Evolutionary conservation across 2,888 invertebrate genomes (phyloP).

Genomic region (Tinea pellionella): DNA sequence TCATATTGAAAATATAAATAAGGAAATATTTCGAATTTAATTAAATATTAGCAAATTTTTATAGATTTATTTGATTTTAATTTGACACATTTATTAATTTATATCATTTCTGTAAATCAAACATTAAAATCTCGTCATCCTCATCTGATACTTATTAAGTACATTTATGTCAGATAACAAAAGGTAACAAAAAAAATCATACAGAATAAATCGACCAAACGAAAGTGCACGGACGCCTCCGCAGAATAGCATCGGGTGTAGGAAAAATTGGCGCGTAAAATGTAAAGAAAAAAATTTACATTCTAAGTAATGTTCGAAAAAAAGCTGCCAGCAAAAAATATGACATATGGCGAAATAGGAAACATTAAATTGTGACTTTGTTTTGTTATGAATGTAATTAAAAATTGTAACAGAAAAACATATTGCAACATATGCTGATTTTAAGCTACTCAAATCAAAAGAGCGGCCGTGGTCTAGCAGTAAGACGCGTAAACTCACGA

Average conservation of each 20-base stretch:
- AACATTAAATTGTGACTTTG: conserved; percentile 14
- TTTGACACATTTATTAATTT: too few relatives aligned
- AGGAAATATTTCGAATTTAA: neutral
- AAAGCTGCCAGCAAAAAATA: conserved; percentile 4
- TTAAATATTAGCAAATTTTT: too few relatives aligned
- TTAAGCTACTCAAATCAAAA: neutral
- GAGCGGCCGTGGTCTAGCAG: too few relatives aligned
- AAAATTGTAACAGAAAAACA: neutral
- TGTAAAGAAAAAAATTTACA: conserved; percentile 10
- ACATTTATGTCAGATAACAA: neutral
- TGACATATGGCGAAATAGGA: conserved; percentile 15
- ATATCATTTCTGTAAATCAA: too few relatives aligned
- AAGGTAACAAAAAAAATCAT: neutral
- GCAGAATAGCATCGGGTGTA: neutral
- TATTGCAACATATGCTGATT: neutral
- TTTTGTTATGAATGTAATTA: conserved; percentile 15
- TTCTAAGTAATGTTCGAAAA: conserved; percentile 1
- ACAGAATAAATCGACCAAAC: conserved; percentile 7
- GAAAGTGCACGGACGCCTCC: conserved; percentile 12
- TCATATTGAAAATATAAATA: neutral
- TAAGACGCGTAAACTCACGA: too few relatives aligned
- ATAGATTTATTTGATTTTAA: too few relatives aligned
- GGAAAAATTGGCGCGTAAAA: neutral
- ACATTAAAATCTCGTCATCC: too few relatives aligned
- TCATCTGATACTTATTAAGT: too few relatives aligned